Percentiles rank a stretch among this genome's conserved stretches.
phyloP scores from a whole-genome alignment of 2,888 invertebrate species.

The Habroteleia sp. region DNA sequence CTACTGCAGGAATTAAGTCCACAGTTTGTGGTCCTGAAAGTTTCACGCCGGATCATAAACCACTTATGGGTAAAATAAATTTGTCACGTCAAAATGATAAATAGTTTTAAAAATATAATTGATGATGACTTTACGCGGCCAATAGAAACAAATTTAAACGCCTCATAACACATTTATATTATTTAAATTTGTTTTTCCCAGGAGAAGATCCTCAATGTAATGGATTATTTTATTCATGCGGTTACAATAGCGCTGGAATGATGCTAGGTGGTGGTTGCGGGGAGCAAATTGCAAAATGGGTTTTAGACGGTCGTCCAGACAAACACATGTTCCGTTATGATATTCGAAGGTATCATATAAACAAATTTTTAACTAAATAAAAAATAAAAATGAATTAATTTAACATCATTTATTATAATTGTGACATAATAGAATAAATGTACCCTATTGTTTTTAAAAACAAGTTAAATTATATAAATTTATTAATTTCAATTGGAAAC shows the following conservation, averaged over 20 bases:
- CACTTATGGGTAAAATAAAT: conserved; percentile 88
- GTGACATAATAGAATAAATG: too few species aligned
- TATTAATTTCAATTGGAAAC: too few species aligned
- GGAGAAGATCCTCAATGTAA: conserved; percentile 80
- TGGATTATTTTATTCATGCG: conserved; percentile 93
- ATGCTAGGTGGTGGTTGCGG: conserved; percentile 95
- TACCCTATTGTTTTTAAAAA: too few species aligned
- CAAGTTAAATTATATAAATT: too few species aligned
- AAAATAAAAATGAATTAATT: too few species aligned
- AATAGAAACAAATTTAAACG: too few species aligned
- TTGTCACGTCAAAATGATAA: too few species aligned
- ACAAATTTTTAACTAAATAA: neutral
- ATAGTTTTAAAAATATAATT: too few species aligned
- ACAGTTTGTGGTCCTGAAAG: conserved; percentile 95
- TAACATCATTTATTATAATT: too few species aligned
- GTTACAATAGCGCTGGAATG: conserved; percentile 95
- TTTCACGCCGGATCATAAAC: conserved; percentile 95
- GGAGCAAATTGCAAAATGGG: conserved; percentile 92
- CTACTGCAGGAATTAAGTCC: conserved; percentile 89
- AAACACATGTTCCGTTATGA: conserved; percentile 94
- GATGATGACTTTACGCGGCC: too few species aligned
- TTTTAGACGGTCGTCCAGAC: conserved; percentile 90
- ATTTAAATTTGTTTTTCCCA: conserved; percentile 58
- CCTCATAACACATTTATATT: too few species aligned
- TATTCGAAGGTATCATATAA: conserved; percentile 83